Conservation (phyloP, 2,888 invertebrate genomes). For the Deladenus siricidicola region DNA sequence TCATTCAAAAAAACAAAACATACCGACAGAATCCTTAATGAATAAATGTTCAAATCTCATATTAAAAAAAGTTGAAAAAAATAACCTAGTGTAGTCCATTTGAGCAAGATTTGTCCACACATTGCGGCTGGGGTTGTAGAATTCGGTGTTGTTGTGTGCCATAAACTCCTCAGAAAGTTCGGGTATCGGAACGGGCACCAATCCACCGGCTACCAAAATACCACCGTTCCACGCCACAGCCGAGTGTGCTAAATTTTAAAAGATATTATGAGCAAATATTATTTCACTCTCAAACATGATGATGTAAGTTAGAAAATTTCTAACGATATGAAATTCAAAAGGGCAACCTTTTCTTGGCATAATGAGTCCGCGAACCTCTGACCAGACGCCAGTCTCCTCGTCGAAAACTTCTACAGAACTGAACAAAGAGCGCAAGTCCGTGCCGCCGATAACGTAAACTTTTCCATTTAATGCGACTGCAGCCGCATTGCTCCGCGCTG, state of each 20-base stretch:
- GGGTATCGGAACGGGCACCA: neutral
- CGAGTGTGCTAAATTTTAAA: neutral
- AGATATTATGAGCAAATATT: neutral
- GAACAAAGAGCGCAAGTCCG: neutral
- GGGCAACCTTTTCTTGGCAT: neutral
- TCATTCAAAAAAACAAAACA: too few species aligned
- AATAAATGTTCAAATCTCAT: too few species aligned
- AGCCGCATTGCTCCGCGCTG: neutral
- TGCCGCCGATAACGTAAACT: neutral
- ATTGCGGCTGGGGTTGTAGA: neutral
- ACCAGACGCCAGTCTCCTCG: neutral
- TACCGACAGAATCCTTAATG: too few species aligned
- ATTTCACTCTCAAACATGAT: neutral
- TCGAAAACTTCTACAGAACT: slow-evolving; percentile 2
- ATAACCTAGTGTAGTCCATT: too few species aligned
- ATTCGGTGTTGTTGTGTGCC: neutral
- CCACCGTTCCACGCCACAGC: slow-evolving; percentile 2
- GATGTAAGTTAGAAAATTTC: too few species aligned
- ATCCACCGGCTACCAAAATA: slow-evolving; percentile 4
- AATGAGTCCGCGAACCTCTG: neutral
- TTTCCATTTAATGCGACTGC: neutral
- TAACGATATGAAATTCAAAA: too few species aligned
- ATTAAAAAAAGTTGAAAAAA: too few species aligned
- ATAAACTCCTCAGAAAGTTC: neutral
- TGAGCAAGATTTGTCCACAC: neutral